These are phyloP conservation scores for Ascaphus truei DNA, from an alignment of 2,113 vertebrate species.

Conservation along the genomic window DNA sequence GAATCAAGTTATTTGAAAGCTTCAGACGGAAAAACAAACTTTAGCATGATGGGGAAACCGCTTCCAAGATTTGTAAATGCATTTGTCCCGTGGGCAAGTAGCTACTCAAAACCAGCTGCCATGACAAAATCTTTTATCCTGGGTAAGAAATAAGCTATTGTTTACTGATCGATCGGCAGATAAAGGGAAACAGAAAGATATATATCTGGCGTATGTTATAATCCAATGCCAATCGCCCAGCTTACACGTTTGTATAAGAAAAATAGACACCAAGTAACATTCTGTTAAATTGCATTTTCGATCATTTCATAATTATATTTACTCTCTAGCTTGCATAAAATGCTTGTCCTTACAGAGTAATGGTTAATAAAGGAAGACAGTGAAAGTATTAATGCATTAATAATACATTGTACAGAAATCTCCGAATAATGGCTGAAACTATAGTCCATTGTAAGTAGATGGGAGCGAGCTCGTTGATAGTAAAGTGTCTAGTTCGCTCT, in stretches of 20 bases:
- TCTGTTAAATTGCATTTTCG: no score
- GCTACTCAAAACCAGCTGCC: conserved; percentile 36
- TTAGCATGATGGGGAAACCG: conserved; percentile 12
- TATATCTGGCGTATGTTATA: conserved; percentile 18
- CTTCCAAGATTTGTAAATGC: conserved; percentile 34
- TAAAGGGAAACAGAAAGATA: conserved; percentile 19
- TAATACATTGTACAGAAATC: no score
- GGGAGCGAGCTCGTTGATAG: no score
- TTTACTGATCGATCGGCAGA: conserved; percentile 31
- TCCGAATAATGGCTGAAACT: no score
- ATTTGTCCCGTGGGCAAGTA: conserved; percentile 36
- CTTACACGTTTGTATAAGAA: neutral
- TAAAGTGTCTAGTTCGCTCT: no score
- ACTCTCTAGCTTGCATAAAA: no score
- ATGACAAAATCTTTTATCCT: conserved; percentile 34
- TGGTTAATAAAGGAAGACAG: no score
- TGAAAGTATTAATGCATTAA: no score
- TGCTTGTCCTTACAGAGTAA: no score
- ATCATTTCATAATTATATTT: no score
- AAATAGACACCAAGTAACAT: neutral
- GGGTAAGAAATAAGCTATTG: conserved; percentile 33
- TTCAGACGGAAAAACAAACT: conserved; percentile 19
- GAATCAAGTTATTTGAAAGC: conserved; percentile 26
- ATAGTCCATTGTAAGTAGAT: no score
- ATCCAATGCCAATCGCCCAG: conserved; percentile 25